Conservation (phyloP, 2,113 vertebrate genomes). For the Gobio gobio region DNA sequence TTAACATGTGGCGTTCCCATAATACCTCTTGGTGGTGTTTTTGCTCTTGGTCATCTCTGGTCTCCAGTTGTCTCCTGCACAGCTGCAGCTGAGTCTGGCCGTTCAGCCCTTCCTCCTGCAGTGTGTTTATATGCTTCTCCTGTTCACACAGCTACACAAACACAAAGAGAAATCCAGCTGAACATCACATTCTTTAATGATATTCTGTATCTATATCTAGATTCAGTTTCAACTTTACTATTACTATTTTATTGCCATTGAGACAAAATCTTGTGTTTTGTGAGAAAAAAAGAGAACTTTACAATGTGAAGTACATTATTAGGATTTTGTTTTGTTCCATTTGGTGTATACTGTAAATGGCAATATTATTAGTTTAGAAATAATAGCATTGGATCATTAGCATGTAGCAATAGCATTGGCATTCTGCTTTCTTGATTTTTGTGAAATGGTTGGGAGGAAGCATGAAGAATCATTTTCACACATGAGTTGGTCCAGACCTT, state of each 20-base stretch:
- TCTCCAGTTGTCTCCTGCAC: constrained; percentile 45
- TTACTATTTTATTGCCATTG: background rate
- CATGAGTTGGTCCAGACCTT: too few species aligned
- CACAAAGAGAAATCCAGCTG: background rate
- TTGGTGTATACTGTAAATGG: too few species aligned
- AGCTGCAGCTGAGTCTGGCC: constrained; percentile 49
- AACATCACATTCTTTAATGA: background rate
- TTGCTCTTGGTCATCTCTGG: constrained; percentile 41
- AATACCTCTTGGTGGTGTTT: constrained; percentile 56
- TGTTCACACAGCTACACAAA: constrained; percentile 51
- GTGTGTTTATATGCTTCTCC: constrained; percentile 40
- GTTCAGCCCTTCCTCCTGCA: constrained; percentile 50
- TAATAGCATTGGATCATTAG: too few species aligned
- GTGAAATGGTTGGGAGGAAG: too few species aligned
- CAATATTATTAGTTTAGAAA: too few species aligned
- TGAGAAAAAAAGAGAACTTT: too few species aligned
- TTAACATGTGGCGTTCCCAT: constrained; percentile 4
- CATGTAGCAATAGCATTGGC: too few species aligned
- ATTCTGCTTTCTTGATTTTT: too few species aligned
- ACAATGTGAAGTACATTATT: too few species aligned
- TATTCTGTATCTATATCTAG: background rate
- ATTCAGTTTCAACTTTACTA: background rate
- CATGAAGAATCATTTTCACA: too few species aligned
- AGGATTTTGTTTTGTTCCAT: too few species aligned
- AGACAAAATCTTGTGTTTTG: background rate